Conservation (phyloP, 2,113 vertebrate species). For the Lasiurus borealis region DNA sequence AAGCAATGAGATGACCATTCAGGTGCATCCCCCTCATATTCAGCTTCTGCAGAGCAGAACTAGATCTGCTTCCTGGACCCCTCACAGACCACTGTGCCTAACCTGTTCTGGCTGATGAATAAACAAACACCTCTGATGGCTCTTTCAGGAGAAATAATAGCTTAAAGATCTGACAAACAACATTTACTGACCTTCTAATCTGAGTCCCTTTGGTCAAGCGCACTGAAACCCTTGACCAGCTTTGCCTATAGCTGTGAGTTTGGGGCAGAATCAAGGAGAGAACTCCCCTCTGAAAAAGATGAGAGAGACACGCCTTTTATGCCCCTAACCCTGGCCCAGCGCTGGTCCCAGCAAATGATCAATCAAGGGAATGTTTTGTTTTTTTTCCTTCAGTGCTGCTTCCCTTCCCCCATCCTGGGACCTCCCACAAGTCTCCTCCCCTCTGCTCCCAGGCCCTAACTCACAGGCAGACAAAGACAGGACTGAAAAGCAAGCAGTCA, state of each 20-base stretch:
- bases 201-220: not conserved
- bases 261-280: not conserved
- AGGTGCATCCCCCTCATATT: slow-evolving; percentile 25
- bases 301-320: not conserved
- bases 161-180: slow-evolving; percentile 4
- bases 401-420: not conserved
- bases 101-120: not conserved
- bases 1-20: slow-evolving; percentile 74
- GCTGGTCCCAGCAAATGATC: not conserved
- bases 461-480: not conserved
- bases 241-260: not conserved
- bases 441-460: not conserved
- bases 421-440: not conserved
- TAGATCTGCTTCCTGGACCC: slow-evolving; percentile 54
- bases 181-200: slow-evolving; percentile 32
- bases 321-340: not conserved
- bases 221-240: not conserved
- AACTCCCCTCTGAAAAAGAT: not conserved
- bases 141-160: slow-evolving; percentile 8
- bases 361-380: not conserved
- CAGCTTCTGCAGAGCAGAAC: slow-evolving; percentile 65
- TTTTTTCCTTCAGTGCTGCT: not conserved
- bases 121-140: slow-evolving; percentile 21
- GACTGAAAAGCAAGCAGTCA: not conserved
- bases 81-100: not conserved